Percentiles rank a stretch among this genome's conserved stretches.
These are phyloP conservation scores for Oscheius onirici DNA, from an alignment of 2,888 invertebrate species.

Conservation along the genomic window DNA sequence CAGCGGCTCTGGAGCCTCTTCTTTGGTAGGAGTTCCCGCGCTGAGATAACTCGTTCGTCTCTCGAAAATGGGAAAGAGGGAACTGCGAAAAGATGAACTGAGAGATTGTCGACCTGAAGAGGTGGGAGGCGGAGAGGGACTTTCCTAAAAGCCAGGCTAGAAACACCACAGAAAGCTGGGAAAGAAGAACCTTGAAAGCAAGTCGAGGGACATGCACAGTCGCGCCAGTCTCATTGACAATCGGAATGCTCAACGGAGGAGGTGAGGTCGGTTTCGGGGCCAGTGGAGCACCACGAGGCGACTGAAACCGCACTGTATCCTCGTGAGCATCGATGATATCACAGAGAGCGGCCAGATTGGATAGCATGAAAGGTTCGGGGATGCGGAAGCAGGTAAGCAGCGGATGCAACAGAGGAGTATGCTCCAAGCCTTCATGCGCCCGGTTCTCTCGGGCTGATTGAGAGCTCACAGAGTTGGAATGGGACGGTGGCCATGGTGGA, in stretches of 20 bases:
- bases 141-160: constrained; percentile 4
- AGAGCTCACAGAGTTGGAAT: constrained; percentile 33
- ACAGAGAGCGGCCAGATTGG: constrained; percentile 65
- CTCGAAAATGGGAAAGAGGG: constrained; percentile 37
- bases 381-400: constrained; percentile 55
- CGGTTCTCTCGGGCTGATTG: constrained; percentile 25
- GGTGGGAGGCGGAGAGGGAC: constrained; percentile 24
- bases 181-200: constrained; percentile 16
- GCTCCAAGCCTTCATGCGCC: constrained; percentile 22
- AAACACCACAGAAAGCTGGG: not conserved
- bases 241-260: constrained; percentile 28
- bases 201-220: constrained; percentile 32
- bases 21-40: constrained; percentile 1
- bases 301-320: constrained; percentile 34
- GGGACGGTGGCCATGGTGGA: constrained; percentile 22
- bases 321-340: constrained; percentile 55
- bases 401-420: constrained; percentile 41
- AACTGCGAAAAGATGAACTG: constrained; percentile 40
- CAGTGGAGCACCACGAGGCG: constrained; percentile 39
- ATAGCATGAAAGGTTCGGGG: constrained; percentile 65
- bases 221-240: constrained; percentile 12
- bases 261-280: constrained; percentile 27
- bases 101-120: constrained; percentile 27
- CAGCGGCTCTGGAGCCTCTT: constrained; percentile 55
- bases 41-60: constrained; percentile 7